These are phyloP conservation scores for Drosophila pseudotakahashii DNA, from an alignment of 2,888 invertebrate genomes.

Conservation along the genomic window DNA sequence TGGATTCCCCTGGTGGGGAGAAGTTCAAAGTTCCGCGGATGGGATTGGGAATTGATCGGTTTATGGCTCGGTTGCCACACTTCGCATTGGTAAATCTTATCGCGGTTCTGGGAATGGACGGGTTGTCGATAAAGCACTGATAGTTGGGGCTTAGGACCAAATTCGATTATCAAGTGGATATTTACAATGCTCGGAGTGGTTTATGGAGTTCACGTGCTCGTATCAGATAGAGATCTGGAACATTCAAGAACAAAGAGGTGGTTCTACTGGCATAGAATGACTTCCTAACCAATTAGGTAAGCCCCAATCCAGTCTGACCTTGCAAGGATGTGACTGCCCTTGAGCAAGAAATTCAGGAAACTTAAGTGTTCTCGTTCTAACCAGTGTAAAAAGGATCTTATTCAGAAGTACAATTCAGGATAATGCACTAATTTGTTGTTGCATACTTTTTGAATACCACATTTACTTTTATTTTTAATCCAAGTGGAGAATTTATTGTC, in stretches of 20 bases:
- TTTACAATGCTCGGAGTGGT: constrained; percentile 13
- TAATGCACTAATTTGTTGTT: too few relatives aligned
- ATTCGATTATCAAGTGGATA: constrained; percentile 32
- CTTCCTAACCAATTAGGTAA: background rate
- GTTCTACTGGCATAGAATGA: background rate
- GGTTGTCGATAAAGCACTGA: constrained; percentile 14
- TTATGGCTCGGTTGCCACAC: constrained; percentile 30
- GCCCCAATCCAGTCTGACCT: background rate
- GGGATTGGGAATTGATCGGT: constrained; percentile 37
- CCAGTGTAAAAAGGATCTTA: too few relatives aligned
- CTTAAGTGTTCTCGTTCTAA: too few relatives aligned
- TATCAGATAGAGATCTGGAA: background rate
- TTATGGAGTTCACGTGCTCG: constrained; percentile 28
- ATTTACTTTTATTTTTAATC: too few relatives aligned
- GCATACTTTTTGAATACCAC: too few relatives aligned
- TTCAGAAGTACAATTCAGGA: too few relatives aligned
- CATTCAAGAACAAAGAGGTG: constrained; percentile 1
- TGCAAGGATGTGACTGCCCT: too few relatives aligned
- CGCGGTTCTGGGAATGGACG: constrained; percentile 25
- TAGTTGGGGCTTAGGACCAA: constrained; percentile 12
- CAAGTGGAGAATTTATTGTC: too few relatives aligned
- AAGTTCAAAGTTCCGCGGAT: constrained; percentile 7
- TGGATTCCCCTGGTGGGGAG: background rate
- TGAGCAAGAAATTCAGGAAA: too few relatives aligned
- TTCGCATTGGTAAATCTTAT: constrained; percentile 54